These are phyloP conservation scores for Platycnemis pennipes DNA, from an alignment of 2,888 invertebrate species.

Conservation along the genomic window DNA sequence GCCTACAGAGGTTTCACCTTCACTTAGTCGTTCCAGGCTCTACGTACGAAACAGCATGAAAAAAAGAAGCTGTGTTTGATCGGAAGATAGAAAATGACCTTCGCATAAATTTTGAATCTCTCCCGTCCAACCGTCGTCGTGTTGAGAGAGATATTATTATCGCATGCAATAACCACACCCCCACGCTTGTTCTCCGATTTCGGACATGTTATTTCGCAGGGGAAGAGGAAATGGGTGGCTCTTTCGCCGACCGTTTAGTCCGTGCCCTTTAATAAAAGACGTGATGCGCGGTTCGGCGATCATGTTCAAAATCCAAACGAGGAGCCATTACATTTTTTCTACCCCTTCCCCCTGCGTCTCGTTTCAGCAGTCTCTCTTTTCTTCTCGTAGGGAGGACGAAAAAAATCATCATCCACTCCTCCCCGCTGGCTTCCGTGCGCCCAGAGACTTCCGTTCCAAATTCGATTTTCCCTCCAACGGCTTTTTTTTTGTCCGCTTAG, in stretches of 20 bases:
- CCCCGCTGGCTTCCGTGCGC: constrained; percentile 18
- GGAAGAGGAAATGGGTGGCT: constrained; percentile 4
- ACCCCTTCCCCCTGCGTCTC: background rate
- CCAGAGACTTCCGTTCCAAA: constrained; percentile 63
- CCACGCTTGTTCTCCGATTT: background rate
- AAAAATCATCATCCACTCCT: background rate
- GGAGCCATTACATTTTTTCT: background rate
- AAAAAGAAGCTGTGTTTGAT: background rate
- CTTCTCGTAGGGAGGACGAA: background rate
- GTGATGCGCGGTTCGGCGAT: background rate
- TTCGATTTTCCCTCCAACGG: constrained; percentile 61
- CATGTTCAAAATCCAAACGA: constrained; percentile 22
- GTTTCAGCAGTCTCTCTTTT: background rate
- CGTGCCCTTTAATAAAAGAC: constrained; percentile 4
- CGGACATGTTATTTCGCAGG: background rate
- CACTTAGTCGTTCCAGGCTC: too few relatives aligned
- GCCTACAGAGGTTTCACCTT: too few relatives aligned
- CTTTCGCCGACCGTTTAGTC: constrained; percentile 28
- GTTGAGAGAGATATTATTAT: background rate
- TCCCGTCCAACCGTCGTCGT: background rate
- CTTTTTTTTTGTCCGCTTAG: constrained; percentile 12
- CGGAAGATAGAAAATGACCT: background rate
- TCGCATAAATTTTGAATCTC: background rate
- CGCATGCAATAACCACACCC: background rate
- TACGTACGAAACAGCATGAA: background rate